Conservation (phyloP, 2,888 invertebrate genomes). For the Cinara cedri region DNA sequence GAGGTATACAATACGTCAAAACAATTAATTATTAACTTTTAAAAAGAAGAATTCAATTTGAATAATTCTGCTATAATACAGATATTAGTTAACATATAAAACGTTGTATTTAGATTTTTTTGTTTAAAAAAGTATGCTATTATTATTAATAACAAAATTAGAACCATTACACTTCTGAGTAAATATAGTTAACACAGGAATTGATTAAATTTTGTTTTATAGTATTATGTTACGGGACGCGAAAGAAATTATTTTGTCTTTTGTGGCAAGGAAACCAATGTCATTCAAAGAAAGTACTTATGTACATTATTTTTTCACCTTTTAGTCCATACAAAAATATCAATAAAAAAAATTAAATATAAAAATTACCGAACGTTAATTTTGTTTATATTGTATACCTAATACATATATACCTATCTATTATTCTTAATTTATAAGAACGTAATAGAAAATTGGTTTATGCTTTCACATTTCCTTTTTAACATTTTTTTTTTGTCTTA, state of each 20-base stretch:
- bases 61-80: too few species aligned
- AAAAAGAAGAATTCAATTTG: too few species aligned
- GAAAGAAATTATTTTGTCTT: background rate
- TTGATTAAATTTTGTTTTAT: too few species aligned
- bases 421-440: constrained; percentile 8
- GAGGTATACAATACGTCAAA: too few species aligned
- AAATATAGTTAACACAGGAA: too few species aligned
- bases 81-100: too few species aligned
- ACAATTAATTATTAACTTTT: too few species aligned
- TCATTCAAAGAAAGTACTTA: constrained; percentile 10
- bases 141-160: background rate
- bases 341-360: constrained; percentile 15
- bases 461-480: constrained; percentile 39
- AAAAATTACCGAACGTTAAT: constrained; percentile 29
- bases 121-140: background rate
- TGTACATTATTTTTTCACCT: constrained; percentile 1
- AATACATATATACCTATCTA: background rate
- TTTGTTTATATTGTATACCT: constrained; percentile 32
- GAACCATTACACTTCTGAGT: background rate
- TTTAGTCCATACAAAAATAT: constrained; percentile 23
- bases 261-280: constrained; percentile 5
- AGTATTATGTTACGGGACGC: too few species aligned
- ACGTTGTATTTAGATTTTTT: too few species aligned
- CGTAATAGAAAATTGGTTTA: constrained; percentile 23
- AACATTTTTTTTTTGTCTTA: background rate